Percentiles rank a stretch among this genome's conserved stretches.
These are phyloP conservation scores for Megalonaias nervosa DNA, from an alignment of 1,140 invertebrate genomes.

Conservation along the genomic window DNA sequence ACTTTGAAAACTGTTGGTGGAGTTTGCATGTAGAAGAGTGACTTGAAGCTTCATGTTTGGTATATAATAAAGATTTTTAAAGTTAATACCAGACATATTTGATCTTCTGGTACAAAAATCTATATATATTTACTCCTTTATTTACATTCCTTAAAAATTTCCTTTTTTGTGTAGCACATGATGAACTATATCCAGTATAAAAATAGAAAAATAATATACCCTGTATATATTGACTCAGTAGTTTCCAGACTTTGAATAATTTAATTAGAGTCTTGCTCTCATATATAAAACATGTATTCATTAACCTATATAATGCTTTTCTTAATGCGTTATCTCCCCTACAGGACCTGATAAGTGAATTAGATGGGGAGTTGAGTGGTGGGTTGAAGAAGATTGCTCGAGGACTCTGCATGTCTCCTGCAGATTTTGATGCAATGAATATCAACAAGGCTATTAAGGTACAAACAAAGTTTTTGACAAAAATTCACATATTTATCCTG, in stretches of 20 bases:
- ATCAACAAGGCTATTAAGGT: conserved; percentile 71
- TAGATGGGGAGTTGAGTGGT: conserved; percentile 63
- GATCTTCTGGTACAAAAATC: too few species aligned
- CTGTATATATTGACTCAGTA: background rate
- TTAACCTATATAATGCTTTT: background rate
- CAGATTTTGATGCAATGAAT: conserved; percentile 70
- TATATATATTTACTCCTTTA: too few species aligned
- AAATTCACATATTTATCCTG: too few species aligned
- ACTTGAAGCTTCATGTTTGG: too few species aligned
- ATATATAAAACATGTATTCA: background rate
- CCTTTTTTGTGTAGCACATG: too few species aligned
- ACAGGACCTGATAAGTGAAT: conserved; percentile 59
- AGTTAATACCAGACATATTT: too few species aligned
- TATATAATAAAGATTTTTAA: too few species aligned
- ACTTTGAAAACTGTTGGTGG: too few species aligned
- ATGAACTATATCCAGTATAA: background rate
- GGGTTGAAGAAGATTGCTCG: conserved; percentile 57
- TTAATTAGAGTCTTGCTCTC: background rate
- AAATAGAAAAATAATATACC: background rate
- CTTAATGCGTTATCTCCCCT: background rate
- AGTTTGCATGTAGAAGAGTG: too few species aligned
- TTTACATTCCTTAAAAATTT: too few species aligned
- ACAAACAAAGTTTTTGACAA: background rate
- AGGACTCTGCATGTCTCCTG: conserved; percentile 63
- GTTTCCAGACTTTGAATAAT: background rate